Base-by-base conservation (phyloP, 2,888 invertebrate species). In the Scaptomyza parva region DNA sequence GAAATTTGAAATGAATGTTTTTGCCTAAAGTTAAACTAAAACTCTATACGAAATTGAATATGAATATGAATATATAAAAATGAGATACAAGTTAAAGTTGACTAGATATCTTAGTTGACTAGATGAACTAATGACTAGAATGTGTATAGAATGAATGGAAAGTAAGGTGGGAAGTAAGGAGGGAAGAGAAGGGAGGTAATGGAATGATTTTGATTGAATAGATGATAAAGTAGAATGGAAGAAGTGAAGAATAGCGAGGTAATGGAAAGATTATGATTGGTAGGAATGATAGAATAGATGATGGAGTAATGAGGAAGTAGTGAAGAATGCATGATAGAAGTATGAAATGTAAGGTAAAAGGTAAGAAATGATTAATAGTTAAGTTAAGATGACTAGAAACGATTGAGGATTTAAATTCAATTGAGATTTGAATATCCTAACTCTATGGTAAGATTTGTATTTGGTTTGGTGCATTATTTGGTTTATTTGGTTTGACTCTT, bases 81-180 rank as follows among this genome's bases (percentile, higher is more conserved):
- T 50, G 60, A 55, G 48, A 47, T 57, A 14, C 24, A 41, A 47
- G 60, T 54, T 24, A 1, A 35, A 14, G 28, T 37, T 69, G 66
- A 69, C 39, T 71, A 66, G 47, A 47, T 44, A 12, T 18, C 35
- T 39, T 45, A 35, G 28, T 28, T 59, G 67, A 61, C 82, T 81
- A 77, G 81, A 53, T 61, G 45, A 58, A 70, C 54, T 70, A 75
- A n/a, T 77, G 79, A 80, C 78, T 86, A 86, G 70, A 69, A 61
- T 51, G 33, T 50, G 17, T 20, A 3, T 12, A 12, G n/a, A 5
- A 26, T 28, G 28, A 41, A 4, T 22, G 3, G 9, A 8, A 28
- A 44, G 14, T 26, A n/a, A n/a, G n/a, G n/a, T n/a, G n/a, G n/a
- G n/a, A n/a, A n/a, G n/a, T n/a, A n/a, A n/a, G n/a, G n/a, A n/a